Evolutionary conservation across 2,888 invertebrate species (phyloP), one percentile per base, ranked within the genome.

Genomic region (Plebejus melissa): DNA sequence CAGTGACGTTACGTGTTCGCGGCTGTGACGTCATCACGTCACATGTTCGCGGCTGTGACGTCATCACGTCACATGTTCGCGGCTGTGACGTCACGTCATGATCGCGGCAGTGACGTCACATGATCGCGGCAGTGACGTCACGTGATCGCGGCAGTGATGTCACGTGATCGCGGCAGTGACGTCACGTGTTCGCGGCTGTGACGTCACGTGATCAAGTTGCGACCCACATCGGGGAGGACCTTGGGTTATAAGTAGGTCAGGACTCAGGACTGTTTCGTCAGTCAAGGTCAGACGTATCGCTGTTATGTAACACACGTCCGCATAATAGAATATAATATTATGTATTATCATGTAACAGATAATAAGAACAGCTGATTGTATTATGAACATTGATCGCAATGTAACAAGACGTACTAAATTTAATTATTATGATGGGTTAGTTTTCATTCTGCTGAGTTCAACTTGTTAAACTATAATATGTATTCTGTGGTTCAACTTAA

Each of bases 211-310:
- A 22, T 22, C 22, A 22, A 46, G 46, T 46, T 41, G 69, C 50
- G 71, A 72, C 72, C 72, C 72, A 72, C 72, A 54, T 72, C 54
- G 32, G 46, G 13, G 71, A 50, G 13, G 71, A 50, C 54, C 32
- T 32, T 50, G 32, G 54, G 72, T 28, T 54, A 50, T 32, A 72
- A 54, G 72, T 22, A 22, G 22, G 22, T 22, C 22, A 22, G 22
- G 22, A 22, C 22, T 72, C 54, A 72, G 32, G 72, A n/a, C 32
- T 72, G 46, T 72, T 72, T 72, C 16, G 72, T 50, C 70, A 28
- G 28, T 50, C 50, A 72, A 50, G 72, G 71, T 46, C 71, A 46
- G 38, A 22, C 72, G 16, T 71, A 70, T 71, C 71, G 28, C 46
- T 41, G 28, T 65, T 65, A 32, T 65, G 65, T 65, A 65, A 36